Evolutionary conservation across 1,140 invertebrate species (phyloP), one percentile per base, ranked within the genome.

Genomic region (Drosophila tropicalis): DNA sequence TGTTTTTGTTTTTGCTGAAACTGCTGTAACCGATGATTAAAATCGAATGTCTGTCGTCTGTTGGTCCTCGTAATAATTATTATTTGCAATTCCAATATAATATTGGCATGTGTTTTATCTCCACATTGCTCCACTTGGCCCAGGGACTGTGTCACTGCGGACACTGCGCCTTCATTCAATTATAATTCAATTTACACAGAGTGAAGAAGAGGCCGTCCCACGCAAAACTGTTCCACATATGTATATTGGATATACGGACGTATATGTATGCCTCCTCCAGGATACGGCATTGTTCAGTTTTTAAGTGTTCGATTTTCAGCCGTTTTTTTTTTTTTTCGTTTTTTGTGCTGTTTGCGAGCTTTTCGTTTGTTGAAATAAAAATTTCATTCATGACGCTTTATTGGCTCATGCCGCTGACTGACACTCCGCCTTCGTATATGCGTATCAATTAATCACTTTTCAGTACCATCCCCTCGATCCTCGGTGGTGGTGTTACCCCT

Each of bases 361-460:
- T 62, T 62, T 62, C 60, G 60, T n/a, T 40, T 62, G 19, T 75
- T 72, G 62, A 51, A 77, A 69, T 79, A 57, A 69, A 67, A 67
- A 67, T 72, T 70, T 76, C 81, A 84, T 72, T 85, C 54, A 61
- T 69, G 76, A 51, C 54, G 64, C 74, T 81, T 81, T 62, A 85
- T 80, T 78, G 81, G 55, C 72, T 76, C 62, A 58, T 70, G 69
- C 69, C 62, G 70, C 54, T 44, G 83, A 82, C 79, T 67, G 83
- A 86, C 82, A 79, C 76, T 73, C 68, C 68, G 51, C 19, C 62
- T 39, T 13, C 36, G 10, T 40, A 68, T 58, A 22, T 51, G 72
- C 63, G 55, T 69, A 72, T 82, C 79, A 82, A 87, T 86, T 86
- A 83, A 86, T 83, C 83, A 83, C 54, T 66, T 65, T 41, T 47